Base-by-base conservation (phyloP, 2,113 vertebrate species). In the Alces alces region DNA sequence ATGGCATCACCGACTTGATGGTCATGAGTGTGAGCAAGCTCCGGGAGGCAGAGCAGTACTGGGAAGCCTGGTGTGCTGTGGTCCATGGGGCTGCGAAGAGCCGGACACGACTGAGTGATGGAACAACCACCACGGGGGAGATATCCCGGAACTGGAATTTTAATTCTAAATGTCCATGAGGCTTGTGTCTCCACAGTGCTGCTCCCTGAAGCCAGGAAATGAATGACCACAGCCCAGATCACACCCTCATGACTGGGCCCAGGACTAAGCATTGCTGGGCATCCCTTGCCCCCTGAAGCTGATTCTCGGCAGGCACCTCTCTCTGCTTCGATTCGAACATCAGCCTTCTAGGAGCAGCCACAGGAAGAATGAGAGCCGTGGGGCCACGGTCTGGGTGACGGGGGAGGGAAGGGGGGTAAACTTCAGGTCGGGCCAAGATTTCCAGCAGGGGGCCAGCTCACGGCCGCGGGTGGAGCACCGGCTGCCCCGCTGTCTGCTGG, bases 41-140 rank as follows among this genome's bases (percentile, higher is more conserved):
- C 36, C 25, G 36, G 70, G 23, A 43, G 70, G 43, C 21, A 14
- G 12, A 43, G 70, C 36, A 43, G 36, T 23, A 43, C 36, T 14
- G 36, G 70, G 21, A 76, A 76, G 36, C 36, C 70, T 76, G 23
- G 36, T 14, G 36, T 43, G 36, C 70, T 76, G 0, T 7, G 25
- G 23, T 76, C 70, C 36, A 14, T 14, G 70, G 36, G 23, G 36
- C 27, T 0, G 1, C 70, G 6, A 73, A 43, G 70, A 27, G 23
- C 27, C 1, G 1, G 21, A 7, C 70, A 7, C 4, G 23, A 3
- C 70, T 27, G 70, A 43, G 70, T 0, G 23, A 27, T 12, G 43
- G 23, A 76, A 27, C 70, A 14, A 25, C 70, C 13, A 14, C 21
- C n/a, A 27, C 4, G 8, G 23, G 54, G 36, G 43, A 91, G 36